Conservation (phyloP, 2,113 vertebrate genomes). For the Stigmatopora argus region DNA sequence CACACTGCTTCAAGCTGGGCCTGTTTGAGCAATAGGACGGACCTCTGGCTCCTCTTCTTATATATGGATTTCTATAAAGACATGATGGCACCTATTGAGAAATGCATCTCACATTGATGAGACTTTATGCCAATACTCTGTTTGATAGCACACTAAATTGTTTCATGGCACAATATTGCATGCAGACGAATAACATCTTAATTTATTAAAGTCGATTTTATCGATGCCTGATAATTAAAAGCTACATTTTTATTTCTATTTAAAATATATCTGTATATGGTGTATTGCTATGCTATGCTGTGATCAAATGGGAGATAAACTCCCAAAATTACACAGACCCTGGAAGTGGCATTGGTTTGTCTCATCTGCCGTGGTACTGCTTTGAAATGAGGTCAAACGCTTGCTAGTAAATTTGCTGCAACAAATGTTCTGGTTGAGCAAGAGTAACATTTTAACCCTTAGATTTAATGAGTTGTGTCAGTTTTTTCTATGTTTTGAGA, state of each 20-base stretch:
- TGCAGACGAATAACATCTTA: not conserved
- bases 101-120: slow-evolving; percentile 33
- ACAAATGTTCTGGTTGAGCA: no score
- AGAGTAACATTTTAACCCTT: no score
- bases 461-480: no score
- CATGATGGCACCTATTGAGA: slow-evolving; percentile 18
- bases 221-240: not conserved
- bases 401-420: no score
- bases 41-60: slow-evolving; percentile 33
- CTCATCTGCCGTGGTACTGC: no score
- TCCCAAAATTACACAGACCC: no score
- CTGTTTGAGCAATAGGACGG: slow-evolving; percentile 38
- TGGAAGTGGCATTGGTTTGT: no score
- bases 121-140: slow-evolving; percentile 9
- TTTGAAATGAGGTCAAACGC: no score
- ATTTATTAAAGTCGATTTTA: not conserved
- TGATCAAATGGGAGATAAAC: no score
- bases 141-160: not conserved
- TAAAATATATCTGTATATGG: not conserved
- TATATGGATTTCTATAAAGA: slow-evolving; percentile 37
- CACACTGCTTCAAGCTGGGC: slow-evolving; percentile 47
- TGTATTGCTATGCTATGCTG: not conserved
- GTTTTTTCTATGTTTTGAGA: no score
- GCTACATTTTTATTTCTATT: not conserved
- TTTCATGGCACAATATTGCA: not conserved